Conservation (phyloP, 2,113 vertebrate genomes). For the Pangasianodon hypophthalmus region DNA sequence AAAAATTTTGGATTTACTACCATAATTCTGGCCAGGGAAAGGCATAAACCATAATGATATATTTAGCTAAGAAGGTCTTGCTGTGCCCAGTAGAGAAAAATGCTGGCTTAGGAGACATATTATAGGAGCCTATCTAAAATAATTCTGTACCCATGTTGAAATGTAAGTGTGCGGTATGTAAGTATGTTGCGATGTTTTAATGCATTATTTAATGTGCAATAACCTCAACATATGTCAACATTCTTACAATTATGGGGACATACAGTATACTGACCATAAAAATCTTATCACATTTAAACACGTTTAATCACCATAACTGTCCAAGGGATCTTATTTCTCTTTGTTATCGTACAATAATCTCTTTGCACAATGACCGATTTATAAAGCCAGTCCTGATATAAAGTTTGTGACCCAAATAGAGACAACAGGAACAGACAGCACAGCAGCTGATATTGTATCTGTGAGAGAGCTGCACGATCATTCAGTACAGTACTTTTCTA, state of each 20-base stretch:
- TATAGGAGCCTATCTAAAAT: background rate
- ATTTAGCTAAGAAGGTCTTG: background rate
- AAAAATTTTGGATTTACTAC: background rate
- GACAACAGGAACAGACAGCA: background rate
- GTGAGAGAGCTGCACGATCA: background rate
- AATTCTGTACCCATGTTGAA: background rate
- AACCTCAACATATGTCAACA: background rate
- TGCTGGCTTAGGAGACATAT: constrained; percentile 27
- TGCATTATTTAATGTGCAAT: background rate
- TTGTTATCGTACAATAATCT: background rate
- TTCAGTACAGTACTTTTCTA: background rate
- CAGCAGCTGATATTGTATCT: background rate
- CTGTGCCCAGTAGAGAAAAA: background rate
- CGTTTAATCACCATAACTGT: background rate
- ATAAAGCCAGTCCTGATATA: background rate
- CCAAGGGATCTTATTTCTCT: background rate
- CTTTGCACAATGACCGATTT: background rate
- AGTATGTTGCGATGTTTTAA: background rate
- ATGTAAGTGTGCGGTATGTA: background rate
- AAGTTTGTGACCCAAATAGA: background rate
- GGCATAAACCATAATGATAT: constrained; percentile 37
- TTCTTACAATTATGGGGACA: background rate
- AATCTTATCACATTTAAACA: background rate
- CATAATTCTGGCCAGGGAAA: constrained; percentile 1
- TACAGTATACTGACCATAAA: background rate